Base-by-base conservation (phyloP, 2,888 invertebrate genomes). In the Lamellibrachia satsuma region DNA sequence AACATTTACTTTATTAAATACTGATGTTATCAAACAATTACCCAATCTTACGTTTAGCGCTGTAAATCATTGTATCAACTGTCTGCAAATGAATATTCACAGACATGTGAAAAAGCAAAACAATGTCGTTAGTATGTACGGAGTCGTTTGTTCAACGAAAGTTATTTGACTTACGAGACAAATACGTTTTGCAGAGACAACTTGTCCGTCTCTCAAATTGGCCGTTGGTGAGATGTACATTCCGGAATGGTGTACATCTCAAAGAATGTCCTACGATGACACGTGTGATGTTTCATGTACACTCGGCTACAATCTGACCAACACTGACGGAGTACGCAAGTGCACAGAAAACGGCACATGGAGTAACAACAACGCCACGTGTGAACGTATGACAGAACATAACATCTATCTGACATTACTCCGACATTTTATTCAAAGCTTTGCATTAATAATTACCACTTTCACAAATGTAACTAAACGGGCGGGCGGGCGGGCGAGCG, bases 331-430 rank as follows among this genome's bases (percentile, higher is more conserved):
- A 1, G 75, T 15, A 75, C 75, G 75, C 75, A 15, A 15, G n/a
- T 75, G 75, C n/a, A 75, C 75, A 75, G 75, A 75, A 75, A 75
- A 75, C 75, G 75, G 75, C 15, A 75, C 75, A 15, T 75, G 75
- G 75, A 75, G 75, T 6, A 75, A n/a, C 75, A 75, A 75, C 75
- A 75, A 75, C 22, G 75, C n/a, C 75, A 75, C 75, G 2, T 75
- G 75, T 75, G 75, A 22, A 75, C 75, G 75, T 75, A 75, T 22
- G 75, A 22, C 75, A 22, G 15, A 6, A 75, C 75, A 75, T 22
- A 3, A 9, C 55, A 55, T 9, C 1, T 3, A 75, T 11, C 22
- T 22, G 15, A 22, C n/a, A 22, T 11, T 15, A n/a, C 22, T 15
- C 2, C 11, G 9, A 60, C 0, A 4, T 15, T 15, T 22, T 15